Evolutionary conservation across 2,888 invertebrate species (phyloP).

Genomic region (Tolmerus cingulatus): DNA sequence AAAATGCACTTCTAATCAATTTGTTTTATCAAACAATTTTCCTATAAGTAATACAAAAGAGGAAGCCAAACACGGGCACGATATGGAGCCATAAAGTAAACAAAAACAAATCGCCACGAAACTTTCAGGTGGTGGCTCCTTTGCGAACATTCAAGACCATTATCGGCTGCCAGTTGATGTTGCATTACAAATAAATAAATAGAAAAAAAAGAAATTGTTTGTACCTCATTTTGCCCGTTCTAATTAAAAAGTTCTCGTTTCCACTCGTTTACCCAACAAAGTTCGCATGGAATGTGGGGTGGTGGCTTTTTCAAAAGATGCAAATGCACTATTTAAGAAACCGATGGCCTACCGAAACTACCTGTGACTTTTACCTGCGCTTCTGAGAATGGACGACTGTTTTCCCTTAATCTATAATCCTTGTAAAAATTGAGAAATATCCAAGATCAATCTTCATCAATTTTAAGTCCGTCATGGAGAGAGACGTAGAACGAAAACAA

Average conservation of each 20-base stretch:
- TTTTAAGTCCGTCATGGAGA: too few species aligned
- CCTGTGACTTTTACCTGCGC: not conserved
- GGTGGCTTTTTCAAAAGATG: not conserved
- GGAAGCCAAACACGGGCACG: not conserved
- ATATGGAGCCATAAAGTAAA: not conserved
- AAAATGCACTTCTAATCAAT: not conserved
- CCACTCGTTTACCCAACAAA: not conserved
- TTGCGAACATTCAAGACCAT: not conserved
- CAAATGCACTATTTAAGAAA: too few species aligned
- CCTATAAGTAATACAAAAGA: not conserved
- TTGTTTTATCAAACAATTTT: not conserved
- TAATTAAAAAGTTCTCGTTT: not conserved
- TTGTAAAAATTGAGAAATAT: not conserved
- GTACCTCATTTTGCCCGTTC: not conserved
- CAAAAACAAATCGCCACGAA: not conserved
- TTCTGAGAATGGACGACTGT: not conserved
- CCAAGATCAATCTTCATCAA: too few species aligned
- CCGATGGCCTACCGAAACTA: not conserved
- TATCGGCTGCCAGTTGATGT: not conserved
- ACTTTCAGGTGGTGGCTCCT: not conserved
- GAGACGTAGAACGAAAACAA: too few species aligned
- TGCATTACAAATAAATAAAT: not conserved
- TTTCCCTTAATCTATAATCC: not conserved
- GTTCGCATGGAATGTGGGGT: not conserved
- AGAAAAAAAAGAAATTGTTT: not conserved